Conservation (phyloP, 2,888 invertebrate species). For the Neoscelio sp. region DNA sequence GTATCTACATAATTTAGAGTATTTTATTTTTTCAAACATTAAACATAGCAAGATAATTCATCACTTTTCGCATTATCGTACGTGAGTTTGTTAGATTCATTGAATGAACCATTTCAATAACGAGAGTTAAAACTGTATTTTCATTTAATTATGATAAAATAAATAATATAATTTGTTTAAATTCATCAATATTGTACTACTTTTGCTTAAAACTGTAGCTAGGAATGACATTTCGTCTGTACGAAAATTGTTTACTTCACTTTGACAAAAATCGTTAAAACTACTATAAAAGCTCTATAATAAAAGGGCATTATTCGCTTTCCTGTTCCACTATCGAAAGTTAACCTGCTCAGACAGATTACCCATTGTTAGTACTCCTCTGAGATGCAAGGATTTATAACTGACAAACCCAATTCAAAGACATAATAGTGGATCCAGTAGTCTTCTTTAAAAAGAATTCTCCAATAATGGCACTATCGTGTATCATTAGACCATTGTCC, state of each 20-base stretch:
- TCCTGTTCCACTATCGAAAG: conserved; percentile 13
- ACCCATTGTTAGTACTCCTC: conserved; percentile 11
- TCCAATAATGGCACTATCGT: conserved; percentile 4
- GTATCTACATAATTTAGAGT: too few species aligned
- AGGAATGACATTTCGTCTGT: not conserved
- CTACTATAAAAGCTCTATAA: conserved; percentile 5
- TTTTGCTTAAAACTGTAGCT: not conserved
- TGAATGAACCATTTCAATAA: too few species aligned
- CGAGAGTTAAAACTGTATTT: too few species aligned
- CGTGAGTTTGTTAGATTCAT: too few species aligned
- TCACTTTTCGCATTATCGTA: too few species aligned
- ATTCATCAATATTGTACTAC: too few species aligned
- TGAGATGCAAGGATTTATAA: conserved; percentile 18
- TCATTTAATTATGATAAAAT: not conserved
- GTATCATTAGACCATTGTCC: not conserved
- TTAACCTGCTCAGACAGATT: conserved; percentile 16
- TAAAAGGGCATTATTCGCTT: conserved; percentile 4
- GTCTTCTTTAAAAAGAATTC: conserved; percentile 3
- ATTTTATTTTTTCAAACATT: too few species aligned
- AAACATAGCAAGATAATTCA: too few species aligned
- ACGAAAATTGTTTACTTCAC: conserved; percentile 16
- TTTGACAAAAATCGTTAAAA: conserved; percentile 17
- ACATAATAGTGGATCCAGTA: not conserved
- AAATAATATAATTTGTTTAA: too few species aligned
- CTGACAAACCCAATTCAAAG: conserved; percentile 17